Base-by-base conservation (phyloP, 2,113 vertebrate genomes). In the Gallinago jamesoni region DNA sequence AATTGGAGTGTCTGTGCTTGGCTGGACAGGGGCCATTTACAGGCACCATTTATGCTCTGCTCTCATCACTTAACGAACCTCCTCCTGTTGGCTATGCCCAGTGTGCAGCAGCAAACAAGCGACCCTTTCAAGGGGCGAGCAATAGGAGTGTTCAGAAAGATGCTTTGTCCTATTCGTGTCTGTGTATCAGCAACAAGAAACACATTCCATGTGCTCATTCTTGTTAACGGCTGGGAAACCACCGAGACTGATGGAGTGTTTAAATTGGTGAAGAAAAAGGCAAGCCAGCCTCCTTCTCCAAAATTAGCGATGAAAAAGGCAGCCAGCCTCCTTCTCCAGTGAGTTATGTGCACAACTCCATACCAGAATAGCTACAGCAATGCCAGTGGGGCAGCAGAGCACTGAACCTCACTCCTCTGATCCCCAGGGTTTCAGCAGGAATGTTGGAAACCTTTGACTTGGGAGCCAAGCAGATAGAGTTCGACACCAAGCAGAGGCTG, bases 11-110 rank as follows among this genome's bases (percentile, higher is more conserved):
- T 62, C 37, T 70, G 21, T 50, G 53, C 28, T 69, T 3, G 12
- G 39, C 41, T n/a, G 50, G 27, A 59, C 5, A 60, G 64, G 6
- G 47, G 63, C 28, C 20, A 43, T 78, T 48, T 48, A 59, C 5
- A 60, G 69, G 5, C 47, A 63, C 28, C 20, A 43, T 78, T 87
- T 41, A 72, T 48, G 35, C 21, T 52, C 66, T 57, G 30, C 45
- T 93, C 80, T 93, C 76, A 78, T 63, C 66, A 60, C 45, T 94
- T 89, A 73, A 89, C 14, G 3, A 89, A 10, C 35, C 43, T 84
- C 83, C 85, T 78, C 56, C 67, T 94, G 87, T 33, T 69, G 57
- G 31, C 35, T 50, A 33, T 47, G 30, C 16, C 24, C 15, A 0
- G 14, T 3, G 33, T 13, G 25, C 79, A 92, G 45, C 48, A 90